A percentile compares a stretch with the other conserved stretches of the same genome.
Conservation (phyloP, 2,888 invertebrate genomes). For the Phaedon cochleariae region DNA sequence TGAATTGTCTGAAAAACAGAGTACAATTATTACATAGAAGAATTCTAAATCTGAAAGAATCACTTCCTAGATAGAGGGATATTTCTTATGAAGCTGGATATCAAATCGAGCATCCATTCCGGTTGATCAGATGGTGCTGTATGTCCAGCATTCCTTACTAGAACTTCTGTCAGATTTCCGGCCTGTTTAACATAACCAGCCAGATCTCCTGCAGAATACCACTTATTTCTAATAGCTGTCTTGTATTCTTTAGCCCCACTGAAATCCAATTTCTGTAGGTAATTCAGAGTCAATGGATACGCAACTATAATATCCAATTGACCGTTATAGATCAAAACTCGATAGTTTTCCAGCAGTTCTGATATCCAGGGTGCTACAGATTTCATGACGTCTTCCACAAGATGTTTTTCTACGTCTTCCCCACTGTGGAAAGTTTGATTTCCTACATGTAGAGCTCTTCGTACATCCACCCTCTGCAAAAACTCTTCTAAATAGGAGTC, state of each 20-base stretch:
- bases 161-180: conserved; percentile 73
- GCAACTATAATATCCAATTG: conserved; percentile 90
- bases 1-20: too few species aligned
- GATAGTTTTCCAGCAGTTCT: conserved; percentile 71
- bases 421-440: conserved; percentile 60
- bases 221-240: conserved; percentile 69
- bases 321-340: conserved; percentile 66
- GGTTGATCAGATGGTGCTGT: conserved; percentile 85
- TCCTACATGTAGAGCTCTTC: conserved; percentile 85
- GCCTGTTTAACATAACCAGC: conserved; percentile 78
- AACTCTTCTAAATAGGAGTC: conserved; percentile 40
- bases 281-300: conserved; percentile 82
- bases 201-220: conserved; percentile 72
- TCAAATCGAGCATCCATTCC: conserved; percentile 75
- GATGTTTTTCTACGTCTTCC: conserved; percentile 36
- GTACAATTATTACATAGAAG: too few species aligned
- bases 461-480: conserved; percentile 67
- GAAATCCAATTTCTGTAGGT: conserved; percentile 75
- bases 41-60: neutral
- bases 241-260: conserved; percentile 71
- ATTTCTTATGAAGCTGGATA: conserved; percentile 56
- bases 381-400: conserved; percentile 41
- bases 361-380: conserved; percentile 51
- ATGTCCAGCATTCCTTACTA: conserved; percentile 82
- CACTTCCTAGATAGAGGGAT: conserved; percentile 12